Conservation (phyloP, 1,140 invertebrate species). For the Hyles vespertilio region DNA sequence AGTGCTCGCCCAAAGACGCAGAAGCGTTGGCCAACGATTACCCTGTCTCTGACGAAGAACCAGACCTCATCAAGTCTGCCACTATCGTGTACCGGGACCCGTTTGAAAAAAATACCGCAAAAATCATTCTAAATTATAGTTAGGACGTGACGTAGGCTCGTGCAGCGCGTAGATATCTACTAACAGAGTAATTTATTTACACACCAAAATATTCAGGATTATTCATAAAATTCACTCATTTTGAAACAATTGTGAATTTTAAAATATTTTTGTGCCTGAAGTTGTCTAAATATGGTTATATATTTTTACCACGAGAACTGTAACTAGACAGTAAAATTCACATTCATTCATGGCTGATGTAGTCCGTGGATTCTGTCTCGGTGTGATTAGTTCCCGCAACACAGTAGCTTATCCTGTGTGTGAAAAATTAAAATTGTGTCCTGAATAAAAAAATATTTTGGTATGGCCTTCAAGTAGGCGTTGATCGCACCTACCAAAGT, state of each 20-base stretch:
- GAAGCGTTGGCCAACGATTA: conserved; percentile 8
- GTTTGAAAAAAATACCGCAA: conserved; percentile 41
- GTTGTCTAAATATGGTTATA: no score
- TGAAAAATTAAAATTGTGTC: no score
- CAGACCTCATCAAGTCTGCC: conserved; percentile 58
- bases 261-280: no score
- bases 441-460: no score
- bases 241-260: no score
- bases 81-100: conserved; percentile 57
- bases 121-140: conserved; percentile 9
- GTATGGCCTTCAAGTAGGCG: background rate
- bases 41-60: conserved; percentile 43
- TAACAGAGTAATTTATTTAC: background rate
- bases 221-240: no score
- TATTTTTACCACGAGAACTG: no score
- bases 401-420: no score
- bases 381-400: no score
- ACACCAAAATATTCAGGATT: background rate
- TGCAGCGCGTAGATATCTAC: conserved; percentile 5
- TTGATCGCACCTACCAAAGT: conserved; percentile 16
- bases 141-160: conserved; percentile 5
- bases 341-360: no score
- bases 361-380: no score
- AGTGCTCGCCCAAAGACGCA: conserved; percentile 44
- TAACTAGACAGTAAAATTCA: no score